These are phyloP conservation scores for Notarius lentiginosus DNA, from an alignment of 2,113 vertebrate species.

Conservation along the genomic window DNA sequence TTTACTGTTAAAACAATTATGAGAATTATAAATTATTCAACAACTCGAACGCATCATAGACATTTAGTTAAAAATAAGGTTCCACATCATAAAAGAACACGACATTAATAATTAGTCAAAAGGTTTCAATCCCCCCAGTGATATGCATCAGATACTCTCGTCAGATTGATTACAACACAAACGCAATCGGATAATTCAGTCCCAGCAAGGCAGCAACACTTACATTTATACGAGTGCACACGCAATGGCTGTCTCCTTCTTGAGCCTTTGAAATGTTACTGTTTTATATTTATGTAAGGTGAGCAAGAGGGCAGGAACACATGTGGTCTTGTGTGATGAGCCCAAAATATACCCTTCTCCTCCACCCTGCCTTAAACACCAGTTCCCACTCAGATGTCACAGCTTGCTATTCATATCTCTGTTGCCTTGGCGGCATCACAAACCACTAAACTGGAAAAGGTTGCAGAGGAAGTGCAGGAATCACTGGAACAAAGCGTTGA, in stretches of 20 bases:
- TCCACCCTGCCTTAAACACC: slow-evolving; percentile 36
- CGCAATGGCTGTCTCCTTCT: slow-evolving; percentile 14
- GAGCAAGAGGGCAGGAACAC: slow-evolving; percentile 30
- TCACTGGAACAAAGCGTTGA: neutral
- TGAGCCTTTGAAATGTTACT: neutral
- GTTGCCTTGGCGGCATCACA: slow-evolving; percentile 62
- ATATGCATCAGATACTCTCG: neutral
- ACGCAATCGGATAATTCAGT: neutral
- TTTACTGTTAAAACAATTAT: neutral
- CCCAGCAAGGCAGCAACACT: slow-evolving; percentile 30
- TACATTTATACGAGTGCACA: slow-evolving; percentile 41
- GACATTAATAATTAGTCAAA: neutral
- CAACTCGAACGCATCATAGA: neutral
- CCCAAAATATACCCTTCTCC: slow-evolving; percentile 66
- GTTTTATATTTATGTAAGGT: slow-evolving; percentile 30
- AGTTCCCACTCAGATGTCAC: slow-evolving; percentile 68
- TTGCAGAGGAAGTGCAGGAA: neutral
- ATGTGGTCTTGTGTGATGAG: slow-evolving; percentile 30
- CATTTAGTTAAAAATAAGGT: neutral
- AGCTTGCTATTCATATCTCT: slow-evolving; percentile 72
- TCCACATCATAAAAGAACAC: neutral
- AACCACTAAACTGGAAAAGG: slow-evolving; percentile 53
- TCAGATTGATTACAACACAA: neutral
- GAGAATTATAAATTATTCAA: no score
- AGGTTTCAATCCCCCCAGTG: neutral